Base-by-base conservation (phyloP, 2,797 vertebrate genomes). In the Anguilla megastoma region DNA sequence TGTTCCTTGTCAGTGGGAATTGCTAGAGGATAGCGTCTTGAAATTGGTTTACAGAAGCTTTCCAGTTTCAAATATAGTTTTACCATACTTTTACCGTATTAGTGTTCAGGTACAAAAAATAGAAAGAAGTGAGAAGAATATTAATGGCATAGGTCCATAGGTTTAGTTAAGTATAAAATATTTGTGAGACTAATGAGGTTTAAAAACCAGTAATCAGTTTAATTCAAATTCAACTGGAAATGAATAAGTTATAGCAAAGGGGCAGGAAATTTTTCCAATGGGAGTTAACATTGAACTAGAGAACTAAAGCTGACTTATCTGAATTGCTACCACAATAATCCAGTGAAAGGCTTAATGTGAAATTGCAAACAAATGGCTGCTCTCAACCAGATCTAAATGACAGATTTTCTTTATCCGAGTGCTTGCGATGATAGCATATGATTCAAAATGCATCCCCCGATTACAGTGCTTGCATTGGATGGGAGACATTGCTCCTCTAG, bases 401-500 rank as follows among this genome's bases (percentile, higher is more conserved):
- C 41, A 50, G 21, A 74, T 69, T 84, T 58, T 24, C 69, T 3
- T 2, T 45, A 41, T 45, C 82, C 30, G 24, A 50, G 66, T 85
- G 27, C 63, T 84, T 88, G 45, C 52, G 27, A 8, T 88, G 63
- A 88, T 74, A 84, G 87, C 21, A 85, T 88, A 33, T 74, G 85
- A 74, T 86, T 88, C 52, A 48, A 24, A 71, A 85, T 85, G 45
- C 10, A 84, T 8, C 69, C 18, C 48, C 60, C 74, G 87, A 87
- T 74, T 84, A 83, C 58, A 71, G 16, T 84, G 14, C 10, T 54
- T 66, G n/a, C 83, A 63, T 52, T 18, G 56, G 80, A 69, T 21
- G 33, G 60, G 60, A 87, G 33, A 63, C 79, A 52, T 36, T 45
- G 48, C 86, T 69, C 27, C 60, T 16, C 33, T 21, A 16, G 63